phyloP scores from a whole-genome alignment of 2,888 invertebrate species.

The Tachina fera region DNA sequence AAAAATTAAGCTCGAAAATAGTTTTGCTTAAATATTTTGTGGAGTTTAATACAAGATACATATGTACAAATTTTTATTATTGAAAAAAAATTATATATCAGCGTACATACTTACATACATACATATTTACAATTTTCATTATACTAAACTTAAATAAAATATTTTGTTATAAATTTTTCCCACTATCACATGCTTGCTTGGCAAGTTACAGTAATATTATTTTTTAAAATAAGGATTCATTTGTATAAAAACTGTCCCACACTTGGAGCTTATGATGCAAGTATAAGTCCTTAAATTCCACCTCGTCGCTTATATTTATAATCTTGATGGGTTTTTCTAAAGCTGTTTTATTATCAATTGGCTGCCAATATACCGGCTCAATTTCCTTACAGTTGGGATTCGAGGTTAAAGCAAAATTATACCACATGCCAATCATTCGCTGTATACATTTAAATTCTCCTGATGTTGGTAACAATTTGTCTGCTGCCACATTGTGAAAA shows the following conservation, averaged over 20 bases:
- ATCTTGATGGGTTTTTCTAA: conserved; percentile 73
- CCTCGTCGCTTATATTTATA: conserved; percentile 77
- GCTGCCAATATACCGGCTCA: conserved; percentile 74
- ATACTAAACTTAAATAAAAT: not conserved
- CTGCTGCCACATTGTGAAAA: conserved; percentile 77
- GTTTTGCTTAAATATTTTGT: too few relatives aligned
- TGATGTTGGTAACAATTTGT: conserved; percentile 73
- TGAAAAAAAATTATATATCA: too few relatives aligned
- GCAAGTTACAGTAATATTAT: conserved; percentile 1
- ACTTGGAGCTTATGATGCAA: conserved; percentile 75
- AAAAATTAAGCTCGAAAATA: too few relatives aligned
- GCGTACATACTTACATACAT: too few relatives aligned
- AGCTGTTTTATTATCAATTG: conserved; percentile 60
- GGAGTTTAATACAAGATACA: too few relatives aligned
- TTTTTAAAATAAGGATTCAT: conserved; percentile 71
- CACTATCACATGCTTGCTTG: conserved; percentile 47
- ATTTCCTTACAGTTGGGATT: conserved; percentile 79
- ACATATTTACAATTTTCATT: too few relatives aligned
- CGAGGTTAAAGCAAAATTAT: conserved; percentile 78
- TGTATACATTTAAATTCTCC: conserved; percentile 79
- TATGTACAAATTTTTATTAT: too few relatives aligned
- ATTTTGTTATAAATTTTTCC: not conserved
- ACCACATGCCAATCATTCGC: conserved; percentile 81
- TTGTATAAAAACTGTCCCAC: conserved; percentile 80
- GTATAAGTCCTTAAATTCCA: conserved; percentile 77